Evolutionary conservation across 1,140 invertebrate species (phyloP), one percentile per base, ranked within the genome.

Genomic region (Ostrea edulis): DNA sequence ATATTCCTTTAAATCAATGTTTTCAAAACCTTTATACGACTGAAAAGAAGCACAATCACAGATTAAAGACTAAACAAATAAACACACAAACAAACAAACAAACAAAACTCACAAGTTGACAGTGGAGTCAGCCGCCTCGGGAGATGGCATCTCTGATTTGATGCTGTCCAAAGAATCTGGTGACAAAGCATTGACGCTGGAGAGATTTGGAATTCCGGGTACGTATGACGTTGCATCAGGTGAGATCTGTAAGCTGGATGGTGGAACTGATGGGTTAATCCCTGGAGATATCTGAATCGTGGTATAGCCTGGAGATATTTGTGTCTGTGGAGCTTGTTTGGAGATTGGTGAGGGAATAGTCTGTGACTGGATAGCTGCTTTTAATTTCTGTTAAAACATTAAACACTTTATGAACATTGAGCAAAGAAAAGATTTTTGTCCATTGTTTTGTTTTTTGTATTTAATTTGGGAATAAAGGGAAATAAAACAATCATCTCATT

Each of bases 311-410:
- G 86, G 77, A 77, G 86, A 68, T 54, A 85, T 51, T 54, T 85
- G 55, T 83, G 83, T 51, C 71, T 85, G 55, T 83, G 83, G 83
- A 20, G 53, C 84, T 14, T 86, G 86, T 58, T 53, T 87, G 58
- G 82, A 87, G 51, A 71, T 82, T 51, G 89, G 89, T 22, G 90
- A 88, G 54, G 90, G 91, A 25, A 91, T 86, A 20, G 86, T 89
- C 85, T 92, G 92, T 44, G 91, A 90, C 82, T 92, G 90, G 29
- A 92, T 84, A 20, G 92, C 92, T 68, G 91, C 91, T 89, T 93
- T 93, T 84, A 93, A 91, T 89, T 88, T 90, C 92, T 93, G 91
- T 89, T 93, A 93, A 83, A 68, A 91, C 44, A 62, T 62, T 51
- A 55, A 17, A n/a, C n/a, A 12, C 85, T 2, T 44, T 44, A 44